A percentile compares a stretch with the other conserved stretches of the same genome.
These are phyloP conservation scores for Drosophila dives DNA, from an alignment of 2,888 invertebrate species.

Conservation along the genomic window DNA sequence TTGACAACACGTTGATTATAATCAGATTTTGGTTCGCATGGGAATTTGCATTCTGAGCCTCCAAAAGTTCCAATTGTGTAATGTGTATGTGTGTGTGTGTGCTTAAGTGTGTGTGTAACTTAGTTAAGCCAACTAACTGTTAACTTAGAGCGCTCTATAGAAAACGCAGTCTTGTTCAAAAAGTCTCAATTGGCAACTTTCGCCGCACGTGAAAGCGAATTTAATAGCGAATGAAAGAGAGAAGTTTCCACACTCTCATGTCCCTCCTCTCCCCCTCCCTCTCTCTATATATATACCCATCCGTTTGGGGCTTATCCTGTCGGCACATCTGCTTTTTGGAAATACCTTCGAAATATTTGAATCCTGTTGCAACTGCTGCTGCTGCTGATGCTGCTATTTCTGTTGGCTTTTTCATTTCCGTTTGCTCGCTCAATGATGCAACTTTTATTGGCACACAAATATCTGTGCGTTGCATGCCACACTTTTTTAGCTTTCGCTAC, in stretches of 20 bases:
- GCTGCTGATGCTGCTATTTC: background rate
- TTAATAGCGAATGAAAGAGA: conserved; percentile 47
- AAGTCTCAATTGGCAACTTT: conserved; percentile 43
- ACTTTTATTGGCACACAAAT: conserved; percentile 47
- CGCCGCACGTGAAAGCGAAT: conserved; percentile 51
- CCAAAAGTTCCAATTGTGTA: conserved; percentile 33
- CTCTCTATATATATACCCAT: background rate
- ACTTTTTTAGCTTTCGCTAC: background rate
- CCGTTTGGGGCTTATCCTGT: conserved; percentile 52
- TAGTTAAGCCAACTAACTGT: conserved; percentile 66
- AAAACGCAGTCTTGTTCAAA: conserved; percentile 5
- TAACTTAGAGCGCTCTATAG: conserved; percentile 32
- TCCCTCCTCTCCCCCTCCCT: background rate
- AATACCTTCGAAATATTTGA: conserved; percentile 62
- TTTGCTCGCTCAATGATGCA: conserved; percentile 36
- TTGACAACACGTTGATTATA: conserved; percentile 56
- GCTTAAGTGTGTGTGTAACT: conserved; percentile 36
- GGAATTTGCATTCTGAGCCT: conserved; percentile 36
- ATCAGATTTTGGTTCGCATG: conserved; percentile 63
- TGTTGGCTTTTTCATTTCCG: conserved; percentile 9
- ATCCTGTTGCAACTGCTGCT: conserved; percentile 30
- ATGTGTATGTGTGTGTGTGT: conserved; percentile 6
- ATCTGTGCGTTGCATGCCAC: conserved; percentile 5
- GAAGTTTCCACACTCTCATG: background rate
- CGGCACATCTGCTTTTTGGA: conserved; percentile 65